Base-by-base conservation (phyloP, 2,888 invertebrate species). In the Hipparchia sbordonii region DNA sequence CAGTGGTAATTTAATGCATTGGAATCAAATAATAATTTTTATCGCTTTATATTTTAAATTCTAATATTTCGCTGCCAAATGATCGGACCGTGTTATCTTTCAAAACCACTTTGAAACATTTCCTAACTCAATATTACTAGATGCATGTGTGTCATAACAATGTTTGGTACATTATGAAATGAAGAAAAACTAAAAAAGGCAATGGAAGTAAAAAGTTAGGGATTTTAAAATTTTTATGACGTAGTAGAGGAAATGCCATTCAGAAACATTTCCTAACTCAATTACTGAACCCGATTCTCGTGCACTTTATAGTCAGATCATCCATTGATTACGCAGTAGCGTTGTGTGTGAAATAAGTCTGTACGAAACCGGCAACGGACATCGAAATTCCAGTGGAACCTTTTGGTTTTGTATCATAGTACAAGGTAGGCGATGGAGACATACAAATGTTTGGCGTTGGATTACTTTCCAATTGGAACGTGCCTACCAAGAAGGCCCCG, bases 391-490 rank as follows among this genome's bases (percentile, higher is more conserved):
- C 7, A 0, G 33, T 10, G 23, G 1, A 7, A 33, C 23, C 6
- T 59, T 48, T 23, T 12, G 13, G 23, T 59, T 23, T 48, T 48
- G 4, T 48, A 46, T n/a, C 62, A 33, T n/a, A 39, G 86, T 88
- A 81, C 71, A 10, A 73, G 78, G 82, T 23, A 78, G 78, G 82
- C 89, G 88, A 90, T 90, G 88, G 90, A 91, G 91, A 90, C 88
- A 87, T 85, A 90, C 90, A 89, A 92, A 91, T 90, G 92, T 92
- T 92, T 92, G 91, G 86, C 83, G 82, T 85, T 79, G 91, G 91
- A 92, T 93, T 91, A 93, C 89, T 90, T 89, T 89, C 85, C 89
- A 90, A 93, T 93, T 92, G 93, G 87, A 90, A 92, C 93, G 92
- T 92, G 93, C 92, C 91, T 86, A 85, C 87, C 88, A 89, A 91